A percentile compares a stretch with the other conserved stretches of the same genome.
These are phyloP conservation scores for Camponotus pennsylvanicus DNA, from an alignment of 1,140 invertebrate species.

Conservation along the genomic window DNA sequence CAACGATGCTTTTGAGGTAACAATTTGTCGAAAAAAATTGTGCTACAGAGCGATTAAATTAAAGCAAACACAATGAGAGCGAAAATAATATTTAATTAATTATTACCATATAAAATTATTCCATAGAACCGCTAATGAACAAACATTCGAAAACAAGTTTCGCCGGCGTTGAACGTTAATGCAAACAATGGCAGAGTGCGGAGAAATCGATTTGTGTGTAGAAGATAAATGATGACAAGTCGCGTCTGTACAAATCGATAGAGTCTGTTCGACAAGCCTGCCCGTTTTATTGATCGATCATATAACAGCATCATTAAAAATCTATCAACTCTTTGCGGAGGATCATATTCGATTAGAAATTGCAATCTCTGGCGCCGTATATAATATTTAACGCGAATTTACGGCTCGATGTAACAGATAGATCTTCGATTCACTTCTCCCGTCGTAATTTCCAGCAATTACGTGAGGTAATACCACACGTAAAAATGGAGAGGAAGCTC, in stretches of 20 bases:
- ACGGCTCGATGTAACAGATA: background rate
- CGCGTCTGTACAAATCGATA: background rate
- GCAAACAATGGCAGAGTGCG: background rate
- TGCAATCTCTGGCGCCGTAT: slow-evolving; percentile 2
- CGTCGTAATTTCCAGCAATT: slow-evolving; percentile 88
- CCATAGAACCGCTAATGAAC: background rate
- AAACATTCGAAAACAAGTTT: background rate
- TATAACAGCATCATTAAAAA: slow-evolving; percentile 14
- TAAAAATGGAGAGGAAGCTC: slow-evolving; percentile 93
- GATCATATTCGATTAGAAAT: slow-evolving; percentile 25
- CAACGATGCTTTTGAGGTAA: slow-evolving; percentile 94
- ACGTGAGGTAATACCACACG: slow-evolving; percentile 95
- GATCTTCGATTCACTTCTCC: slow-evolving; percentile 37
- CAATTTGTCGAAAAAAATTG: slow-evolving; percentile 13
- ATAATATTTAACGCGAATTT: slow-evolving; percentile 25
- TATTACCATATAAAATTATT: background rate
- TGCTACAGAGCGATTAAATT: background rate
- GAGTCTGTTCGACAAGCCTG: background rate
- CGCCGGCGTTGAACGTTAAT: background rate
- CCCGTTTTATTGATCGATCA: background rate
- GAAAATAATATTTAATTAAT: slow-evolving; percentile 18
- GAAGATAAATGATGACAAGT: slow-evolving; percentile 24
- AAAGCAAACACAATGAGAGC: background rate
- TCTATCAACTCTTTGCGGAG: slow-evolving; percentile 10
- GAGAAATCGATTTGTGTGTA: slow-evolving; percentile 16